Evolutionary conservation across 2,888 invertebrate species (phyloP).

Genomic region (Heliconius sara): DNA sequence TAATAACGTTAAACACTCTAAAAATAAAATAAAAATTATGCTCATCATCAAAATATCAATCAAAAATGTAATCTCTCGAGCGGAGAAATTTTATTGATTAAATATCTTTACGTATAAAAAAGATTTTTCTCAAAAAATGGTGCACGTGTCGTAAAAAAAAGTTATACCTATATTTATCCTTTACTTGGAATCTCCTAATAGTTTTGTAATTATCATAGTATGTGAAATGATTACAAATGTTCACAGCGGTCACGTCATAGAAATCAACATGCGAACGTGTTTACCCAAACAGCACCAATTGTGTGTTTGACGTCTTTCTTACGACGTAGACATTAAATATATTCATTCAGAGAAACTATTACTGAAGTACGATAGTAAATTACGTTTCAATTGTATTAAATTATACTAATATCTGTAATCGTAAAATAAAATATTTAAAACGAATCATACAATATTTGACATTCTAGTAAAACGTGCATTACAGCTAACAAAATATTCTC

Average conservation of each 20-base stretch:
- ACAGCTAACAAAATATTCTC: neutral
- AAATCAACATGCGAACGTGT: constrained; percentile 23
- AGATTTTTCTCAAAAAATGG: neutral
- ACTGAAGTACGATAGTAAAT: neutral
- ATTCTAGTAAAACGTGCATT: neutral
- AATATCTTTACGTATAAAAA: too few species aligned
- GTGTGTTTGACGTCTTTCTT: constrained; percentile 31
- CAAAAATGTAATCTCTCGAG: too few species aligned
- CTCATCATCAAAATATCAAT: too few species aligned
- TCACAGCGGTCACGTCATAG: constrained; percentile 26
- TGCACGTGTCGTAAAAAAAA: neutral
- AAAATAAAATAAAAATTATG: too few species aligned
- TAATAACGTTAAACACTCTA: too few species aligned
- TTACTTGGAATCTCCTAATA: neutral
- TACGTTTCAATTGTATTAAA: neutral
- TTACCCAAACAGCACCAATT: constrained; percentile 36
- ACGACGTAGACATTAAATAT: constrained; percentile 7
- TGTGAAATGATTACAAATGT: constrained; percentile 37
- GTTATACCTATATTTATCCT: neutral
- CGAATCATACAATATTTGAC: too few species aligned
- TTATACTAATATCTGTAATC: neutral
- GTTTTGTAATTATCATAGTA: constrained; percentile 36
- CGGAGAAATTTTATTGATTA: too few species aligned
- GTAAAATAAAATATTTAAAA: constrained; percentile 10
- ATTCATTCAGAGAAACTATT: constrained; percentile 21